Conservation (phyloP, 2,113 vertebrate genomes). For the Calyptommatus sinebrachiatus region DNA sequence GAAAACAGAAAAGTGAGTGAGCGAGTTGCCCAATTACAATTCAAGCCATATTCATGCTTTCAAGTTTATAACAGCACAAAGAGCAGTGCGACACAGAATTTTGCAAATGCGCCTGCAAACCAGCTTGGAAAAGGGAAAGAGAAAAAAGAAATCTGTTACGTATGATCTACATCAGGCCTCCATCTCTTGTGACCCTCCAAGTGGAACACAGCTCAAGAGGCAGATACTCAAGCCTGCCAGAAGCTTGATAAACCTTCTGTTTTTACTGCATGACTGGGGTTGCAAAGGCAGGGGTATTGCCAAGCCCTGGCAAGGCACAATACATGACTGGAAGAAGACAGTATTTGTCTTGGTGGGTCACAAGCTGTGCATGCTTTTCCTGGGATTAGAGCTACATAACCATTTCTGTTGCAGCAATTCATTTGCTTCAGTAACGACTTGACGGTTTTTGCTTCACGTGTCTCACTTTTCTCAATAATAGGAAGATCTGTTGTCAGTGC, state of each 20-base stretch:
- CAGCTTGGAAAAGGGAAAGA: neutral
- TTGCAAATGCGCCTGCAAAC: neutral
- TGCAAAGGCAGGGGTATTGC: neutral
- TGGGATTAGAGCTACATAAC: neutral
- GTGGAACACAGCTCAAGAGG: neutral
- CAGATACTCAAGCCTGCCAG: neutral
- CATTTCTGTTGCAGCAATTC: neutral
- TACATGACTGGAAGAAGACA: neutral
- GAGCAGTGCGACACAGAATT: neutral
- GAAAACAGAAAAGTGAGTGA: neutral
- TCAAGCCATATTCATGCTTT: neutral
- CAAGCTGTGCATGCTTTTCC: neutral
- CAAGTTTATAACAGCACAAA: neutral
- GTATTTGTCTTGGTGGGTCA: neutral
- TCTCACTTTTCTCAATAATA: neutral
- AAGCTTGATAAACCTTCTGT: slow-evolving; percentile 7
- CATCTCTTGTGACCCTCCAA: neutral
- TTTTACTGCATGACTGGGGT: slow-evolving; percentile 9
- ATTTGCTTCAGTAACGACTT: neutral
- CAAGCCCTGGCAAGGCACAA: neutral
- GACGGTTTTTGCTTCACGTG: neutral
- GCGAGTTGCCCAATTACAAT: neutral
- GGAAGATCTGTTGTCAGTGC: neutral
- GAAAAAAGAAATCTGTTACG: neutral
- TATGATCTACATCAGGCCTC: neutral